These are phyloP conservation scores for Willowsia nigromaculata DNA, from an alignment of 2,888 invertebrate genomes.

Conservation along the genomic window DNA sequence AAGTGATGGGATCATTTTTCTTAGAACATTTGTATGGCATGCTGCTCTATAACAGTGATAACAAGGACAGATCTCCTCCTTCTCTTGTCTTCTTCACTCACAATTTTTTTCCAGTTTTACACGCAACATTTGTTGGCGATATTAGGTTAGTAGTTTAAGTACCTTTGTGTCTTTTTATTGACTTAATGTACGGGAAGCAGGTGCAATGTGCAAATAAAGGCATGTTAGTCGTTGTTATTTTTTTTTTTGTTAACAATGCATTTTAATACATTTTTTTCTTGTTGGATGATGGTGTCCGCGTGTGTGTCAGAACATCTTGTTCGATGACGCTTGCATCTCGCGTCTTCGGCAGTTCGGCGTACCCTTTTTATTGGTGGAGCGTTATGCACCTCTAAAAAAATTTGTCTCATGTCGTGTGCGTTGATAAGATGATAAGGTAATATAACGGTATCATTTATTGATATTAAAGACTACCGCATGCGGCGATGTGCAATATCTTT, in stretches of 20 bases:
- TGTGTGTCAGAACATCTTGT: conserved; percentile 7
- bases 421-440: conserved; percentile 27
- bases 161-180: background rate
- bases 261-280: conserved; percentile 2
- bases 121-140: background rate
- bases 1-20: background rate
- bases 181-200: background rate
- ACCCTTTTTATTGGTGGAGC: background rate
- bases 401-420: conserved; percentile 30
- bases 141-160: background rate
- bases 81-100: background rate
- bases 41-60: background rate
- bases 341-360: background rate
- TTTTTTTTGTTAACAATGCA: background rate
- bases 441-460: background rate
- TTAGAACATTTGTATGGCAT: background rate
- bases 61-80: conserved; percentile 16
- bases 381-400: background rate
- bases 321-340: background rate
- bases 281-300: background rate
- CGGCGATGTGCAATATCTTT: background rate
- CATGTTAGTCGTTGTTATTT: background rate
- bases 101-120: background rate
- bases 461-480: conserved; percentile 29
- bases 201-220: conserved; percentile 11